phyloP scores from a whole-genome alignment of 1,140 invertebrate genomes.

The Hylyphantes graminicola region DNA sequence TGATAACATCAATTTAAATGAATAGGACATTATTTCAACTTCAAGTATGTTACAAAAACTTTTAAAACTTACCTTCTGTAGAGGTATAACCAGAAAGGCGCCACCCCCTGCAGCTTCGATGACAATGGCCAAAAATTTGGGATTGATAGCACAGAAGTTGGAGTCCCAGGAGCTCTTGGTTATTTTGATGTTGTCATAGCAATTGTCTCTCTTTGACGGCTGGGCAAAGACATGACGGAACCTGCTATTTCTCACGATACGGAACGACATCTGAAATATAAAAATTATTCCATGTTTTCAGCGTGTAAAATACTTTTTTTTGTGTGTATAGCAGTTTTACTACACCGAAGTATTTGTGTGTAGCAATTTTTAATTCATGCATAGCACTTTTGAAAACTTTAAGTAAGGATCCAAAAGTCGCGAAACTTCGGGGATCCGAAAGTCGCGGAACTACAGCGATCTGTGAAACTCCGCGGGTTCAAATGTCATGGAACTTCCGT shows the following conservation, averaged over 20 bases:
- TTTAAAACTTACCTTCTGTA: slow-evolving; percentile 85
- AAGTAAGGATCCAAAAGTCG: no score
- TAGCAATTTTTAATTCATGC: no score
- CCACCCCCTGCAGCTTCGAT: slow-evolving; percentile 98
- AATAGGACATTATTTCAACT: background rate
- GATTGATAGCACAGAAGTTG: slow-evolving; percentile 98
- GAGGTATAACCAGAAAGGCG: slow-evolving; percentile 96
- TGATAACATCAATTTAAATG: no score
- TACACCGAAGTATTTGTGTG: no score
- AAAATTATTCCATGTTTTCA: background rate
- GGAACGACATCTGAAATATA: slow-evolving; percentile 57
- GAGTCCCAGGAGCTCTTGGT: slow-evolving; percentile 99
- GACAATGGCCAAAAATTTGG: slow-evolving; percentile 98
- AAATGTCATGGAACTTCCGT: no score
- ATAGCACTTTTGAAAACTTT: no score
- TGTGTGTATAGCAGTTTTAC: no score
- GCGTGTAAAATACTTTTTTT: no score
- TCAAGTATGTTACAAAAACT: background rate
- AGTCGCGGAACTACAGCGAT: no score
- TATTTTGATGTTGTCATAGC: slow-evolving; percentile 98
- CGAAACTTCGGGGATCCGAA: no score
- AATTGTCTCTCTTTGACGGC: slow-evolving; percentile 95
- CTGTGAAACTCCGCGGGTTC: no score
- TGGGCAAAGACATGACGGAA: slow-evolving; percentile 99
- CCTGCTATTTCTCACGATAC: slow-evolving; percentile 88